Conservation (phyloP, 2,113 vertebrate genomes). For the Procapra przewalskii region DNA sequence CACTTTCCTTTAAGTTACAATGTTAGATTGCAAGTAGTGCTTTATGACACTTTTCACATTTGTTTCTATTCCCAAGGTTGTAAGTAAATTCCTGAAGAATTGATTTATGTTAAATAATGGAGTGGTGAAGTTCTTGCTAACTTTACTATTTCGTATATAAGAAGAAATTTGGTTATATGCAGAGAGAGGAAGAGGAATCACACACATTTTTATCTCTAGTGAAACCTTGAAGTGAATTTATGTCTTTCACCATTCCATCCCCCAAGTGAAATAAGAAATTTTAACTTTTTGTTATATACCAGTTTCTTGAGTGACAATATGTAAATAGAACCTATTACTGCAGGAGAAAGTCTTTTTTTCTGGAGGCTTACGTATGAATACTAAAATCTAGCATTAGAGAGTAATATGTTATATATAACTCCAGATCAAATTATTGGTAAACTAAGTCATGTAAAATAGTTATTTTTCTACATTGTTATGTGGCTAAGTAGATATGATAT, state of each 20-base stretch:
- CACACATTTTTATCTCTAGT: not conserved
- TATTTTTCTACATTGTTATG: conserved; percentile 25
- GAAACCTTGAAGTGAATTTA: conserved; percentile 7
- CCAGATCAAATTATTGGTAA: conserved; percentile 20
- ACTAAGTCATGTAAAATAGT: conserved; percentile 28
- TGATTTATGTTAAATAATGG: not conserved
- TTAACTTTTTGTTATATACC: not conserved
- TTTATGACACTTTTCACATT: not conserved
- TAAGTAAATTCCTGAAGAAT: not conserved
- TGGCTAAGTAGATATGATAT: not conserved
- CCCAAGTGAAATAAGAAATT: conserved; percentile 28
- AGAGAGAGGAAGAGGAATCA: not conserved
- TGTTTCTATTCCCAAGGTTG: conserved; percentile 22
- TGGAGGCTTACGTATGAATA: conserved; percentile 1
- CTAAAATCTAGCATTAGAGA: not conserved
- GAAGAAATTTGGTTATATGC: not conserved
- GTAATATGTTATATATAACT: not conserved
- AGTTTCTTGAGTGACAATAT: conserved; percentile 33
- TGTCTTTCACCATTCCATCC: not conserved
- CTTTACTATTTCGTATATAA: conserved; percentile 15
- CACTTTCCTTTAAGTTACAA: conserved; percentile 37
- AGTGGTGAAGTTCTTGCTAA: conserved; percentile 37
- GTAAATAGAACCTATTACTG: not conserved
- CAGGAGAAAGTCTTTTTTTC: not conserved
- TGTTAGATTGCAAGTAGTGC: not conserved